Conservation (phyloP, 2,888 invertebrate species). For the Syrphus vitripennis region DNA sequence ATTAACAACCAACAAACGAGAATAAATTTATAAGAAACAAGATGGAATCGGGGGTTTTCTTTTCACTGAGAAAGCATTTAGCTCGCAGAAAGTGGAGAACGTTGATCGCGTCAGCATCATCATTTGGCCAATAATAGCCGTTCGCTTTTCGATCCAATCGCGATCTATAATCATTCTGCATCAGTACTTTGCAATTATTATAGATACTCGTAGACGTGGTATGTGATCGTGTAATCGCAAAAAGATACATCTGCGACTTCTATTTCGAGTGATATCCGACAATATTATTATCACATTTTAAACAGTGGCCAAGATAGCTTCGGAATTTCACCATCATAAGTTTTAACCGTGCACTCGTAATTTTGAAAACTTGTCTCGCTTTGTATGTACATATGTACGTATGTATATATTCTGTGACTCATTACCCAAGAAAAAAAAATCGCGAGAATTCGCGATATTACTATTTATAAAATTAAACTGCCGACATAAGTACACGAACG, state of each 20-base stretch:
- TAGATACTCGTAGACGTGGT: neutral
- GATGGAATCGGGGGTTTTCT: slow-evolving; percentile 60
- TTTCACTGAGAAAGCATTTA: slow-evolving; percentile 52
- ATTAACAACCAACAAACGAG: slow-evolving; percentile 45
- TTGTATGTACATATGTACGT: no score
- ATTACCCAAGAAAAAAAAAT: slow-evolving; percentile 43
- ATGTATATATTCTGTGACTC: slow-evolving; percentile 42
- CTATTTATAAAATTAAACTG: slow-evolving; percentile 58
- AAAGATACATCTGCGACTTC: slow-evolving; percentile 26
- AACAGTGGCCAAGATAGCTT: slow-evolving; percentile 5
- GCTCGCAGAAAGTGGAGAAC: slow-evolving; percentile 66
- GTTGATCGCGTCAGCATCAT: slow-evolving; percentile 61
- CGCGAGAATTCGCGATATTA: slow-evolving; percentile 59
- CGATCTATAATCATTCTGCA: slow-evolving; percentile 28
- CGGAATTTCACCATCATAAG: slow-evolving; percentile 8
- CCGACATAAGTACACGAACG: slow-evolving; percentile 37
- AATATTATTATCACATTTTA: slow-evolving; percentile 25
- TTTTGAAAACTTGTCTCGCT: slow-evolving; percentile 44
- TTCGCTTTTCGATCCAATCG: neutral
- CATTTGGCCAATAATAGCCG: neutral
- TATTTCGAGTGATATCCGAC: slow-evolving; percentile 40
- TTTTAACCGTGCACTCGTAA: neutral
- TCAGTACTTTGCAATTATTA: slow-evolving; percentile 10
- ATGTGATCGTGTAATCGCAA: slow-evolving; percentile 32
- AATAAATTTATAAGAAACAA: slow-evolving; percentile 61